Percentiles rank a stretch among this genome's conserved stretches.
These are phyloP conservation scores for Lampris megalopsis DNA, from an alignment of 2,113 vertebrate species.

Conservation along the genomic window DNA sequence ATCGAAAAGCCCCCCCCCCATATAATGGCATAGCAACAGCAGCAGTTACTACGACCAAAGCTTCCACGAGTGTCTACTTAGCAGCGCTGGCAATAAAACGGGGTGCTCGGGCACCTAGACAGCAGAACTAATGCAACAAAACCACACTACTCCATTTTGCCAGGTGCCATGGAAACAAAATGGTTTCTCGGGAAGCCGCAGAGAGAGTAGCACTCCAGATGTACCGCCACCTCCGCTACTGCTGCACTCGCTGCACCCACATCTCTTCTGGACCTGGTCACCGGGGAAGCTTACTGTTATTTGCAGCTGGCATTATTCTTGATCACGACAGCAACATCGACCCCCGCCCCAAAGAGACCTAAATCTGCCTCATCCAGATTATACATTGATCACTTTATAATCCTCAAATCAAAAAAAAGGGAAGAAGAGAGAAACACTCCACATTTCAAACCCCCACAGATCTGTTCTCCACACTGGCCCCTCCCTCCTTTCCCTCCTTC, in stretches of 20 bases:
- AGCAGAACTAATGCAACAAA: neutral
- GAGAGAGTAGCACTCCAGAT: neutral
- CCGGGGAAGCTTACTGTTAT: too few species aligned
- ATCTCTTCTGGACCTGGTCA: neutral
- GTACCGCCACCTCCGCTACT: neutral
- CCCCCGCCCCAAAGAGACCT: neutral
- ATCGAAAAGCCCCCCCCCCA: neutral
- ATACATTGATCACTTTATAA: neutral
- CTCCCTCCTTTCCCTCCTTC: neutral
- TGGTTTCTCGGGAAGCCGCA: neutral
- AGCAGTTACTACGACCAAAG: constrained; percentile 6
- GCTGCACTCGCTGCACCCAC: neutral
- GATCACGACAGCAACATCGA: too few species aligned
- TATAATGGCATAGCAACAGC: constrained; percentile 33
- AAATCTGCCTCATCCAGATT: constrained; percentile 8
- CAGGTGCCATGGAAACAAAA: constrained; percentile 42
- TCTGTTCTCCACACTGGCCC: neutral
- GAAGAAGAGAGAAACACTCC: too few species aligned
- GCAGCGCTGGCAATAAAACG: constrained; percentile 4
- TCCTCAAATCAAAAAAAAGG: neutral
- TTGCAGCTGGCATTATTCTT: too few species aligned
- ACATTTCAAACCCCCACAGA: neutral
- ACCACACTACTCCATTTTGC: constrained; percentile 16
- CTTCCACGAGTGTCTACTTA: constrained; percentile 38
- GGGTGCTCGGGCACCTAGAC: neutral